phyloP scores from a whole-genome alignment of 2,797 vertebrate genomes.

The Margarornis squamiger region DNA sequence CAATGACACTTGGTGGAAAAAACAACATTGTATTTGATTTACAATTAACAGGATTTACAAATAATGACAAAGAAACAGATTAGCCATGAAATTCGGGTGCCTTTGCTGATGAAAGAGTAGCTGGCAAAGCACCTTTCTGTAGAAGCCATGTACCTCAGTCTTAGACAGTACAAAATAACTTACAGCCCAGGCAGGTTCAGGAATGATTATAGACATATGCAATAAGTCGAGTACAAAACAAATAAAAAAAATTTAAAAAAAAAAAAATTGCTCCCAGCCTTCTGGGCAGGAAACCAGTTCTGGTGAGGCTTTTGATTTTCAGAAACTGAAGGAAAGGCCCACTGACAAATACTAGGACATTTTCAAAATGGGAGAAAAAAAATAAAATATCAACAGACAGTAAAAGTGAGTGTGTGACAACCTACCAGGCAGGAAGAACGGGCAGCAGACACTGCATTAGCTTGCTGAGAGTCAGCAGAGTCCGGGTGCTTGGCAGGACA shows the following conservation, averaged over 20 bases:
- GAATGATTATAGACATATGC: slow-evolving; percentile 32
- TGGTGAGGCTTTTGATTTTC: background rate
- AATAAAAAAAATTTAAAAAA: background rate
- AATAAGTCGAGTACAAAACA: background rate
- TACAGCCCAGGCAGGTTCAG: slow-evolving; percentile 40
- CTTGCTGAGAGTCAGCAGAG: slow-evolving; percentile 35
- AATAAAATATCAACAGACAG: background rate
- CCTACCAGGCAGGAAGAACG: background rate
- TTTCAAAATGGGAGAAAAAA: background rate
- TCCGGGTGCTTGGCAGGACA: slow-evolving; percentile 30
- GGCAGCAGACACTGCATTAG: slow-evolving; percentile 1
- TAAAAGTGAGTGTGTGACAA: background rate
- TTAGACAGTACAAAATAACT: slow-evolving; percentile 59
- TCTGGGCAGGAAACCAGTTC: background rate
- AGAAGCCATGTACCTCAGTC: slow-evolving; percentile 41
- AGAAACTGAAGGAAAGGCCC: background rate
- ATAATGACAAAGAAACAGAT: slow-evolving; percentile 67
- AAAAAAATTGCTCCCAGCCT: background rate
- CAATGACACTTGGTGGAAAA: slow-evolving; percentile 63
- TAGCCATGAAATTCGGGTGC: slow-evolving; percentile 60
- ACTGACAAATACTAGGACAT: background rate
- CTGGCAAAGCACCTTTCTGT: slow-evolving; percentile 50
- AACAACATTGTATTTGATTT: slow-evolving; percentile 77
- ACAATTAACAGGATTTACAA: slow-evolving; percentile 81
- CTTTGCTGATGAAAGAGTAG: slow-evolving; percentile 52